Evolutionary conservation across 1,140 invertebrate species (phyloP).

Genomic region (Neoseiulus cucumeris): DNA sequence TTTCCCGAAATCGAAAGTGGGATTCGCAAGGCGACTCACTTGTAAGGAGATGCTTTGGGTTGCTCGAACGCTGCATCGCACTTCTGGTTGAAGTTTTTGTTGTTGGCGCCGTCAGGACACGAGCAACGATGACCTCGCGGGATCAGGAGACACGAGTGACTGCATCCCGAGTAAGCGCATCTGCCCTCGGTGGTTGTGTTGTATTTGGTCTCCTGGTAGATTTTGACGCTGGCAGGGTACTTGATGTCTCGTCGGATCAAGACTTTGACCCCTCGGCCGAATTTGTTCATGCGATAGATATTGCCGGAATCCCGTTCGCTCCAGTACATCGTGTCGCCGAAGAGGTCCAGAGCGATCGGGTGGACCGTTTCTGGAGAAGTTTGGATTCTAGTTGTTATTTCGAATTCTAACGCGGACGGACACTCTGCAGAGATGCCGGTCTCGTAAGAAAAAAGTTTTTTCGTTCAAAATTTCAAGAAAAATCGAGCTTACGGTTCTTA

Average conservation of each 20-base stretch:
- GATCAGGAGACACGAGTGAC: constrained; percentile 71
- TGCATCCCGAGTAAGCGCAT: constrained; percentile 49
- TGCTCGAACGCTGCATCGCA: constrained; percentile 22
- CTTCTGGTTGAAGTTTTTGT: constrained; percentile 26
- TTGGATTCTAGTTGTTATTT: too few species aligned
- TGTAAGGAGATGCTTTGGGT: constrained; percentile 16
- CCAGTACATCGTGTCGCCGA: constrained; percentile 73
- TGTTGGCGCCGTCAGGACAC: constrained; percentile 50
- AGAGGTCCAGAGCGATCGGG: constrained; percentile 71
- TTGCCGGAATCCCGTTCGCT: constrained; percentile 51
- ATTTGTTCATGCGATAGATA: constrained; percentile 73
- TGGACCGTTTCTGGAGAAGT: constrained; percentile 33
- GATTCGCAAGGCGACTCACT: background rate
- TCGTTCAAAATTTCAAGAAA: too few species aligned
- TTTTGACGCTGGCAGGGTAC: constrained; percentile 59
- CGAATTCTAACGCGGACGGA: too few species aligned
- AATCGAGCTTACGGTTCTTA: background rate
- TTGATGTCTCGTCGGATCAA: constrained; percentile 53
- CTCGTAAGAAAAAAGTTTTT: too few species aligned
- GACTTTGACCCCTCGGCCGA: constrained; percentile 74
- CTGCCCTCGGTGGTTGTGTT: constrained; percentile 37
- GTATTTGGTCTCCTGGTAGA: constrained; percentile 32
- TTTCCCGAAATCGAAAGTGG: background rate
- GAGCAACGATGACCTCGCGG: constrained; percentile 63
- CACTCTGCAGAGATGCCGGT: too few species aligned